phyloP scores from a whole-genome alignment of 1,140 invertebrate species.

The Phymastichus coffea region DNA sequence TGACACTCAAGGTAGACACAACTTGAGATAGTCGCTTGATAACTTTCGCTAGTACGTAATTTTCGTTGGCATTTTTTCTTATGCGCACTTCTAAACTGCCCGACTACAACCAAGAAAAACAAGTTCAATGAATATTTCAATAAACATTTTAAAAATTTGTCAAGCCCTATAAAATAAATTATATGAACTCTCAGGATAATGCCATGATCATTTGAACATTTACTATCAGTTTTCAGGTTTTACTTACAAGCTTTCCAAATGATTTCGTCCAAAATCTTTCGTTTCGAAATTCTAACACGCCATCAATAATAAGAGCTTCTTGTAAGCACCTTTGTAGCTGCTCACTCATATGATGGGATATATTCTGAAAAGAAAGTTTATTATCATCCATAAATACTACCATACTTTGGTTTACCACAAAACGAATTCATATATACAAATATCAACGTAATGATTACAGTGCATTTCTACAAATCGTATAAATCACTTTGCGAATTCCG shows the following conservation, averaged over 20 bases:
- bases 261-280: constrained; percentile 73
- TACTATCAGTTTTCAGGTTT: too few relatives aligned
- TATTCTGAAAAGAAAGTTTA: constrained; percentile 63
- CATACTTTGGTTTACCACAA: not conserved
- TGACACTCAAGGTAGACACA: constrained; percentile 61
- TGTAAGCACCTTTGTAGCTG: constrained; percentile 64
- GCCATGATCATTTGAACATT: too few relatives aligned
- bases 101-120: constrained; percentile 59
- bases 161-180: too few relatives aligned
- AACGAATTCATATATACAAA: too few relatives aligned
- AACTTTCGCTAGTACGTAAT: constrained; percentile 64
- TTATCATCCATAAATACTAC: not conserved
- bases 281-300: constrained; percentile 69
- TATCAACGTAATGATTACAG: too few relatives aligned
- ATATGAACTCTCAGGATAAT: too few relatives aligned
- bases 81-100: constrained; percentile 65
- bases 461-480: too few relatives aligned
- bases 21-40: constrained; percentile 61
- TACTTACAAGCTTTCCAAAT: constrained; percentile 63
- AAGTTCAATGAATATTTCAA: too few relatives aligned
- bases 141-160: too few relatives aligned
- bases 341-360: constrained; percentile 61
- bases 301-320: constrained; percentile 69
- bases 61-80: constrained; percentile 67
- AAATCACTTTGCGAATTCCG: too few relatives aligned